These are phyloP conservation scores for Orthosia incerta DNA, from an alignment of 2,888 invertebrate species.

Conservation along the genomic window DNA sequence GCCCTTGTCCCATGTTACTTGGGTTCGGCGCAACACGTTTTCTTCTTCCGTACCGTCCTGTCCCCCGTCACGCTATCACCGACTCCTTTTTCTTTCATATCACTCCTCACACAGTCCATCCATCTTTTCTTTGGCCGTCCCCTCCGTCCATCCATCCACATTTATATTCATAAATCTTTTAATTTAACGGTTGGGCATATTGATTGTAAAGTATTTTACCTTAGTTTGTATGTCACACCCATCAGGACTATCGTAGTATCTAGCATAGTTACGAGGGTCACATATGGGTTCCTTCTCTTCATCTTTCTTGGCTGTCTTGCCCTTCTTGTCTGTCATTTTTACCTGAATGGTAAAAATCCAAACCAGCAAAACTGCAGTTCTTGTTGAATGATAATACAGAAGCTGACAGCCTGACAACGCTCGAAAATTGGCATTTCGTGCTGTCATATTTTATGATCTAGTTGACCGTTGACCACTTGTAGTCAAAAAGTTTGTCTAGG, in stretches of 20 bases:
- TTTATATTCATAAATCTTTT: too few species aligned
- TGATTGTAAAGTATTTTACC: constrained; percentile 64
- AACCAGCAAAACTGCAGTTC: neutral
- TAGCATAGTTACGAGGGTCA: constrained; percentile 74
- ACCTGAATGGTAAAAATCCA: neutral
- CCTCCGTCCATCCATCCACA: too few species aligned
- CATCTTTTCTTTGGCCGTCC: too few species aligned
- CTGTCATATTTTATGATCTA: neutral
- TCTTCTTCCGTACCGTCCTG: too few species aligned
- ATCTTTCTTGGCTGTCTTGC: neutral
- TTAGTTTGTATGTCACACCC: constrained; percentile 81
- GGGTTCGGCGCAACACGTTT: too few species aligned
- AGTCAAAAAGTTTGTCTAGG: constrained; percentile 14
- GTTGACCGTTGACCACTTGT: neutral
- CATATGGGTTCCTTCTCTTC: neutral
- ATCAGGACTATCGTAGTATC: constrained; percentile 85
- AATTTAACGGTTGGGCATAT: too few species aligned
- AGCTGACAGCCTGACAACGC: neutral
- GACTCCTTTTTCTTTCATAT: too few species aligned
- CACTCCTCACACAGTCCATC: too few species aligned
- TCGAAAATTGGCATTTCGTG: neutral
- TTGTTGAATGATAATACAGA: neutral
- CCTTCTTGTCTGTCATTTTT: neutral
- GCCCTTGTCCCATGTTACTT: too few species aligned
- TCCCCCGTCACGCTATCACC: too few species aligned